Conservation (phyloP, 2,888 invertebrate genomes). For the Apocheima hispidaria region DNA sequence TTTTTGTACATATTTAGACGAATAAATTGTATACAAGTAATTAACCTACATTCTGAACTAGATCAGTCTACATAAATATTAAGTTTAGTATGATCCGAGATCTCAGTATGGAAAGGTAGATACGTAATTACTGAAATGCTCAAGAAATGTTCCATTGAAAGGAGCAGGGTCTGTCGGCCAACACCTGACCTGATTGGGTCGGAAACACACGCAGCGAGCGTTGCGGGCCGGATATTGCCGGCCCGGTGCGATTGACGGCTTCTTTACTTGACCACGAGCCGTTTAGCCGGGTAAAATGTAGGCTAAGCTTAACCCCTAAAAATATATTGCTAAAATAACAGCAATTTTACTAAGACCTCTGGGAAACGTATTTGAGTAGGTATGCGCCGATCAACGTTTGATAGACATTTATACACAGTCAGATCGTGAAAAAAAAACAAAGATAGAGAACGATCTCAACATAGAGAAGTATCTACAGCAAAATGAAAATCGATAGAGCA, state of each 20-base stretch:
- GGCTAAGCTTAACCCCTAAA: slow-evolving; percentile 10
- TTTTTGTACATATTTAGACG: no score
- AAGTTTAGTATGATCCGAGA: background rate
- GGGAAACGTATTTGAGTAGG: background rate
- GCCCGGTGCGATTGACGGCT: slow-evolving; percentile 55
- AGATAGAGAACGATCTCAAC: no score
- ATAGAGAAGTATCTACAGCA: no score
- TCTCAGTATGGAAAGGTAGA: background rate
- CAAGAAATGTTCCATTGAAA: slow-evolving; percentile 48
- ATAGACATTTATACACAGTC: no score
- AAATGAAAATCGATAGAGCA: background rate
- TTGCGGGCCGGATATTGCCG: slow-evolving; percentile 70
- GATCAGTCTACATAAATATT: background rate
- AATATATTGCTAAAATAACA: slow-evolving; percentile 3
- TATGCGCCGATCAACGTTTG: no score
- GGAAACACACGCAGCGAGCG: slow-evolving; percentile 61
- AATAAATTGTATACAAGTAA: no score
- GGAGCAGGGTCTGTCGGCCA: slow-evolving; percentile 57
- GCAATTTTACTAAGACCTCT: background rate
- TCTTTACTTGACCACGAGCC: slow-evolving; percentile 52
- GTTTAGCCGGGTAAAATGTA: slow-evolving; percentile 31
- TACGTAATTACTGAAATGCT: slow-evolving; percentile 17
- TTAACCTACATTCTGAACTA: background rate
- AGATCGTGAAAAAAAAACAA: no score
- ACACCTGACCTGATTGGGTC: slow-evolving; percentile 49